Conservation (phyloP, 1,140 invertebrate species). For the Cydia amplana region DNA sequence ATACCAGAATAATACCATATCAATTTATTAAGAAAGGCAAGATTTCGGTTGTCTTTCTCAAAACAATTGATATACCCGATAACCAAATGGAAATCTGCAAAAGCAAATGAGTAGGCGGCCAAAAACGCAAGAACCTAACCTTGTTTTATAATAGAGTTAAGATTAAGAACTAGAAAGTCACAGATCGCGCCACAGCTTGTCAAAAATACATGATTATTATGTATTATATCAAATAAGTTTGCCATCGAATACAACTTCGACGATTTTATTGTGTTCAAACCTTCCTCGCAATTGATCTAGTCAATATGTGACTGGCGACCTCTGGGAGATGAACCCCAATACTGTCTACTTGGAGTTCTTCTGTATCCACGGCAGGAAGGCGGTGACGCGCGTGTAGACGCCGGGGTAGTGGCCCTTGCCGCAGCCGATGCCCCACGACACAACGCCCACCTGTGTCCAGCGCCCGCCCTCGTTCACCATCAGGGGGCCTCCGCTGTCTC, state of each 20-base stretch:
- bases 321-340: neutral
- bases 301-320: neutral
- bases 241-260: neutral
- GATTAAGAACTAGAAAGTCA: neutral
- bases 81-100: conserved; percentile 9
- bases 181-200: neutral
- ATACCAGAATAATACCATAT: conserved; percentile 20
- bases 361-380: conserved; percentile 76
- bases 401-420: conserved; percentile 95
- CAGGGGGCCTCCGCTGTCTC: conserved; percentile 94
- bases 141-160: neutral
- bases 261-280: neutral
- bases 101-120: conserved; percentile 18
- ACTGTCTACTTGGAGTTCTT: conserved; percentile 68
- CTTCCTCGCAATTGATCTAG: neutral
- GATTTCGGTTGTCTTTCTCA: conserved; percentile 66
- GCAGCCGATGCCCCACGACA: conserved; percentile 96
- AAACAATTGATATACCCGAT: conserved; percentile 57
- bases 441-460: conserved; percentile 93
- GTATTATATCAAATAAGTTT: neutral
- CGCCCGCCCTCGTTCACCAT: conserved; percentile 88
- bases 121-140: conserved; percentile 11
- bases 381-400: conserved; percentile 89
- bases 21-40: conserved; percentile 75
- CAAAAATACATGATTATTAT: neutral